phyloP scores from a whole-genome alignment of 2,113 vertebrate genomes.

The Corydoras sp. region DNA sequence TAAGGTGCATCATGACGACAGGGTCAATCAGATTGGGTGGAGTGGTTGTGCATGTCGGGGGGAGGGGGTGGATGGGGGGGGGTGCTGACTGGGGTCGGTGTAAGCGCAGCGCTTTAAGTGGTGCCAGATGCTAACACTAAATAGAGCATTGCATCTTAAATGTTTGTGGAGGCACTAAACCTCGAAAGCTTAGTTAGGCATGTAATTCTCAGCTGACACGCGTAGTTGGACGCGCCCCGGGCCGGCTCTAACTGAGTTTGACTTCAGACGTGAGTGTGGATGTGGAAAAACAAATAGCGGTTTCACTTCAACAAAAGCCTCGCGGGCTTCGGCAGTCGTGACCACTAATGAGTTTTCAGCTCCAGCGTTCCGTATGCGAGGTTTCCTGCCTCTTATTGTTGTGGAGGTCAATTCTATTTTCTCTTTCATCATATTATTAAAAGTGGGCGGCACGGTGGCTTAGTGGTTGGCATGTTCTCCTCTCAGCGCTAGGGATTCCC shows the following conservation, averaged over 20 bases:
- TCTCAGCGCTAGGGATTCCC: too few relatives aligned
- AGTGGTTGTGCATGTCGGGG: too few relatives aligned
- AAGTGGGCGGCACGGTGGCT: too few relatives aligned
- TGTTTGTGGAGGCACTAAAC: slow-evolving; percentile 44
- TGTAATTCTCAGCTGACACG: slow-evolving; percentile 46
- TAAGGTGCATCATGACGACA: too few relatives aligned
- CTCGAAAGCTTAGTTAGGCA: slow-evolving; percentile 41
- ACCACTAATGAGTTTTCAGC: not conserved
- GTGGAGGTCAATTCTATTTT: too few relatives aligned
- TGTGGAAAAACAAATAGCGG: slow-evolving; percentile 48
- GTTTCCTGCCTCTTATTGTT: too few relatives aligned
- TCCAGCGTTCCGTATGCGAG: not conserved
- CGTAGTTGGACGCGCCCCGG: slow-evolving; percentile 34
- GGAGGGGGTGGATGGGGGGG: too few relatives aligned
- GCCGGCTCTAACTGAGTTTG: slow-evolving; percentile 31
- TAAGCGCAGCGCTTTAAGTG: slow-evolving; percentile 33
- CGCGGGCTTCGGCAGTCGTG: slow-evolving; percentile 3
- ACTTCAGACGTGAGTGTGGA: slow-evolving; percentile 27
- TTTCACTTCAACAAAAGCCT: slow-evolving; percentile 49
- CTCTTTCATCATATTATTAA: too few relatives aligned
- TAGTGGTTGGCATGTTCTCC: too few relatives aligned
- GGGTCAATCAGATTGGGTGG: too few relatives aligned
- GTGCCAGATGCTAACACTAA: slow-evolving; percentile 53
- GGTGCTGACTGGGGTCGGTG: not conserved
- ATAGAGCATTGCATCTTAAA: slow-evolving; percentile 48